Conservation (phyloP, 2,113 vertebrate genomes). For the Brachypodius melanocephalos region DNA sequence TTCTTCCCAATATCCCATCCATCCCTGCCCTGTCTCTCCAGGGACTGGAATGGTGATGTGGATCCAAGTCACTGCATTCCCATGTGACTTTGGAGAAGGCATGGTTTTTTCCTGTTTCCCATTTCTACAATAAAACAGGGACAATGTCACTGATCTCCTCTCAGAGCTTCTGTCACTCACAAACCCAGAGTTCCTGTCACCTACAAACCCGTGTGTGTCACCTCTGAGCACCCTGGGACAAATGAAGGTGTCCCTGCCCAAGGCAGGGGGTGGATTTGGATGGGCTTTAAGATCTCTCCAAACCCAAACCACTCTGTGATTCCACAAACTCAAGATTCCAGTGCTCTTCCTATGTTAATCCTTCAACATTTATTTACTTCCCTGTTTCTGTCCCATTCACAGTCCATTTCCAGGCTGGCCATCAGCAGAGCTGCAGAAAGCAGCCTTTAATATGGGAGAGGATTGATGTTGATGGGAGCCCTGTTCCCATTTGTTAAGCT, state of each 20-base stretch:
- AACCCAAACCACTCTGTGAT: background rate
- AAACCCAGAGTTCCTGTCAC: background rate
- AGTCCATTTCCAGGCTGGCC: background rate
- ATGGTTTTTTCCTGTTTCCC: background rate
- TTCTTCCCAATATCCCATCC: background rate
- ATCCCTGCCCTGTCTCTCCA: background rate
- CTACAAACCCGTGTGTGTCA: background rate
- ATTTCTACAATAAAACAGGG: background rate
- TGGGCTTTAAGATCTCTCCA: background rate
- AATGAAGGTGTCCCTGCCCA: background rate
- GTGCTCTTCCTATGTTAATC: background rate
- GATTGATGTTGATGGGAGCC: background rate
- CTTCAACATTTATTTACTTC: background rate
- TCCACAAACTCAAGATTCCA: background rate
- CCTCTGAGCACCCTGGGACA: background rate
- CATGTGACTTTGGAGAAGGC: fast-evolving
- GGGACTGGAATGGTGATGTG: background rate
- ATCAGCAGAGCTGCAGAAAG: background rate
- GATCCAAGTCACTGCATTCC: background rate
- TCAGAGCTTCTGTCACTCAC: background rate
- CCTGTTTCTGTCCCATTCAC: background rate
- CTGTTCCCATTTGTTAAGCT: background rate
- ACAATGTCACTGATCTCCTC: background rate
- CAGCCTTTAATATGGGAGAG: background rate
- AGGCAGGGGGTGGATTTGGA: background rate